A percentile compares a stretch with the other conserved stretches of the same genome.
Evolutionary conservation across 2,113 vertebrate species (phyloP).

Genomic region (Ammospiza nelsoni): DNA sequence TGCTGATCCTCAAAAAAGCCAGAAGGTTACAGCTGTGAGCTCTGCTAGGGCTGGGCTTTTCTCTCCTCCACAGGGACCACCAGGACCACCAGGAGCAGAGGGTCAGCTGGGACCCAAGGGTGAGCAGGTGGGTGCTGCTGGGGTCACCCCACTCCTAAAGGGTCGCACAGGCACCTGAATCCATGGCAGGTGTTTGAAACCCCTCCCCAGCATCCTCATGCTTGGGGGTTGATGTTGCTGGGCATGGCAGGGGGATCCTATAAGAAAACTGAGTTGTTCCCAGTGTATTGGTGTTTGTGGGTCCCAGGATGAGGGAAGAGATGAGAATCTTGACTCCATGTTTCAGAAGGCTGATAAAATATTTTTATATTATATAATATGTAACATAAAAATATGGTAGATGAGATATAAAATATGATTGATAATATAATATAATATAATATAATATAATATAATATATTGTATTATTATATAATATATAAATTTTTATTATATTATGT

Average conservation of each 20-base stretch:
- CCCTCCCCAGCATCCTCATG: fast-evolving
- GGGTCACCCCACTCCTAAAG: neutral
- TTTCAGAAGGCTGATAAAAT: too few relatives aligned
- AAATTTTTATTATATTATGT: too few relatives aligned
- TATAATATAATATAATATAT: too few relatives aligned
- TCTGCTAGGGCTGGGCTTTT: neutral
- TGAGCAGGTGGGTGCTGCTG: conserved; percentile 61
- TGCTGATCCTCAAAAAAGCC: neutral
- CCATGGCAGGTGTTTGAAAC: neutral
- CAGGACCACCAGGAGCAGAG: conserved; percentile 72
- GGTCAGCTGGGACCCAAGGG: conserved; percentile 81
- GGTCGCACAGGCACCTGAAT: neutral
- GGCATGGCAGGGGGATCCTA: fast-evolving
- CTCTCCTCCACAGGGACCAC: conserved; percentile 71
- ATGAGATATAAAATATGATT: too few relatives aligned
- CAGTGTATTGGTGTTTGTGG: too few relatives aligned
- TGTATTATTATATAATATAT: too few relatives aligned
- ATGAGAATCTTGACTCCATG: too few relatives aligned
- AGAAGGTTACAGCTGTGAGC: neutral
- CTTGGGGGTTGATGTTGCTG: neutral
- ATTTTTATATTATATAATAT: too few relatives aligned
- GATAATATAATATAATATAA: too few relatives aligned
- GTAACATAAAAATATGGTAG: too few relatives aligned
- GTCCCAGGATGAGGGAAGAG: too few relatives aligned
- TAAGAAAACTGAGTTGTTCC: neutral